Evolutionary conservation across 2,113 vertebrate species (phyloP).

Genomic region (Thalassarche chlororhynchos): DNA sequence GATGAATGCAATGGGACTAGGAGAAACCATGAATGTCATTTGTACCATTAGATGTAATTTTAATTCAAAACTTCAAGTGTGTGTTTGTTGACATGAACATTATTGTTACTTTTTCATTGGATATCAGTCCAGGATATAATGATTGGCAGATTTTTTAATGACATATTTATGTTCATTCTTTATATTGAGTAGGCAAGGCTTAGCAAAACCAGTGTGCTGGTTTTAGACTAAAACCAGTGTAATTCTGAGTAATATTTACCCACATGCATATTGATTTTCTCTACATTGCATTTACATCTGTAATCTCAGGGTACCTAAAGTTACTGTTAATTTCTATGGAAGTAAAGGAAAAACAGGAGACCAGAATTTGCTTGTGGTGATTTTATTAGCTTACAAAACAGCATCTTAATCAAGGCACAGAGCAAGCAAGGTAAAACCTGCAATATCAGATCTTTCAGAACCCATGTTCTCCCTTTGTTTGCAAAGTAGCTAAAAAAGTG

Average conservation of each 20-base stretch:
- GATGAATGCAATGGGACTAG: neutral
- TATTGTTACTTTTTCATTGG: neutral
- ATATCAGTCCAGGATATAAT: neutral
- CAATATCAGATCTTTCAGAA: neutral
- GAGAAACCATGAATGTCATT: neutral
- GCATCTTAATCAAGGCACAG: neutral
- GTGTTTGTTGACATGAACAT: neutral
- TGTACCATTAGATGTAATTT: neutral
- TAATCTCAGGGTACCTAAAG: neutral
- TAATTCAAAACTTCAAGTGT: neutral
- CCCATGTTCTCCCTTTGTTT: neutral
- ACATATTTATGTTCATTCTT: neutral
- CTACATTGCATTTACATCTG: neutral
- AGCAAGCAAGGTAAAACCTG: neutral
- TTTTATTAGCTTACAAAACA: neutral
- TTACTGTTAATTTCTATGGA: neutral
- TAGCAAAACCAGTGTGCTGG: neutral
- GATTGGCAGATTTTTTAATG: neutral
- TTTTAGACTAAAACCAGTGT: neutral
- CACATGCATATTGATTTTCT: neutral
- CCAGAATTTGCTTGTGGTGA: neutral
- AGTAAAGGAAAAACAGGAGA: neutral
- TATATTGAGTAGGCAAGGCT: neutral
- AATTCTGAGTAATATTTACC: neutral
- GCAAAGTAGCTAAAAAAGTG: neutral